A percentile compares a stretch with the other conserved stretches of the same genome.
Conservation (phyloP, 2,113 vertebrate species). For the Amphilophus citrinellus region DNA sequence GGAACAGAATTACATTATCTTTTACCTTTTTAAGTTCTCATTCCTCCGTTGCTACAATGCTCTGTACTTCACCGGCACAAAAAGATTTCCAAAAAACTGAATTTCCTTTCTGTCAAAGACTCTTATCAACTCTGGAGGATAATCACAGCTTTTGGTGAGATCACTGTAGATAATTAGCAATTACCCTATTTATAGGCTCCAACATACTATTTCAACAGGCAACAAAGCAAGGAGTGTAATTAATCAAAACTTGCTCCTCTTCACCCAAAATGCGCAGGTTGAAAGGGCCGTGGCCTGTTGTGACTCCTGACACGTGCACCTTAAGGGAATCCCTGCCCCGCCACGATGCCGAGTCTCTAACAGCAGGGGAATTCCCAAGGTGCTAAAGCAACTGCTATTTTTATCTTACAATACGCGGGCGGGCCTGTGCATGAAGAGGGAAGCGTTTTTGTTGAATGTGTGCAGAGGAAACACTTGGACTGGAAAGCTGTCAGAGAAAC, state of each 20-base stretch:
- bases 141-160: slow-evolving; percentile 71
- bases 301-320: slow-evolving; percentile 21
- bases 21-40: not conserved
- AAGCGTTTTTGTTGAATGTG: slow-evolving; percentile 36
- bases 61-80: slow-evolving; percentile 8
- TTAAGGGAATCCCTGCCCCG: slow-evolving; percentile 36
- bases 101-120: slow-evolving; percentile 50
- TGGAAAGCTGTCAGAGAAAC: slow-evolving; percentile 37
- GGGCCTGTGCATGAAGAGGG: slow-evolving; percentile 29
- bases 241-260: slow-evolving; percentile 44
- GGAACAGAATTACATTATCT: not conserved
- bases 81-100: slow-evolving; percentile 30
- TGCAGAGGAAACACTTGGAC: slow-evolving; percentile 39
- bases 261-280: slow-evolving; percentile 6
- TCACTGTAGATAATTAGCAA: slow-evolving; percentile 67
- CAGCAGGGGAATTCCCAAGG: slow-evolving; percentile 27
- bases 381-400: slow-evolving; percentile 42
- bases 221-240: slow-evolving; percentile 11
- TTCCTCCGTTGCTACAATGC: not conserved
- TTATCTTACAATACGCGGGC: not conserved
- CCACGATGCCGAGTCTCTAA: slow-evolving; percentile 18
- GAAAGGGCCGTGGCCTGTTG: not conserved
- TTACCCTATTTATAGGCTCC: slow-evolving; percentile 59
- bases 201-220: slow-evolving; percentile 38
- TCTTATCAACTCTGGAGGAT: slow-evolving; percentile 60